phyloP scores from a whole-genome alignment of 2,113 vertebrate species.

The Menidia beryllina region DNA sequence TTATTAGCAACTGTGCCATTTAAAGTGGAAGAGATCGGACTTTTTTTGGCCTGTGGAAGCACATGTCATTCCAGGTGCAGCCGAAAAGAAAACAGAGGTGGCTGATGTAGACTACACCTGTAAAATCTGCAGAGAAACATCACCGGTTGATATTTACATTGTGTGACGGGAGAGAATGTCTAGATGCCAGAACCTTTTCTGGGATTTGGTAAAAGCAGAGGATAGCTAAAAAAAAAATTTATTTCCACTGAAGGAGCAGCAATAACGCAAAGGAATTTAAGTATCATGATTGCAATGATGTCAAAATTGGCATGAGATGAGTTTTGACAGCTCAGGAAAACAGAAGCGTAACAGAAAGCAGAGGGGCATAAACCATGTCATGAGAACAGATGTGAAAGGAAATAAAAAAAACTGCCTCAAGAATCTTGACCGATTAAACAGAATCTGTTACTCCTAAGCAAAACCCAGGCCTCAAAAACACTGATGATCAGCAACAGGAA shows the following conservation, averaged over 20 bases:
- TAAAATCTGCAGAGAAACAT: constrained; percentile 13
- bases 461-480: not conserved
- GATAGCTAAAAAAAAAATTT: too few species aligned
- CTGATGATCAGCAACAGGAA: not conserved
- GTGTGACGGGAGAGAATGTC: too few species aligned
- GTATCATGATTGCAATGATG: too few species aligned
- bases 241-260: too few species aligned
- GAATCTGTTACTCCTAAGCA: not conserved
- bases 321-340: not conserved
- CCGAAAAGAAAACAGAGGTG: too few species aligned
- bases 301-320: not conserved
- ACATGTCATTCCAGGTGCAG: constrained; percentile 24
- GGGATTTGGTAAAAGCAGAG: too few species aligned
- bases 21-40: too few species aligned
- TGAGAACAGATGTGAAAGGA: not conserved
- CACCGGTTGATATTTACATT: not conserved
- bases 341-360: not conserved
- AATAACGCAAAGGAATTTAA: too few species aligned
- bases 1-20: constrained; percentile 1
- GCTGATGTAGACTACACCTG: constrained; percentile 12
- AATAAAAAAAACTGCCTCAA: too few species aligned
- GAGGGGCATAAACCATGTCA: not conserved
- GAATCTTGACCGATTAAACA: too few species aligned
- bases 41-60: constrained; percentile 6
- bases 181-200: too few species aligned